These are phyloP conservation scores for Stegastes partitus DNA, from an alignment of 2,113 vertebrate species.

Conservation along the genomic window DNA sequence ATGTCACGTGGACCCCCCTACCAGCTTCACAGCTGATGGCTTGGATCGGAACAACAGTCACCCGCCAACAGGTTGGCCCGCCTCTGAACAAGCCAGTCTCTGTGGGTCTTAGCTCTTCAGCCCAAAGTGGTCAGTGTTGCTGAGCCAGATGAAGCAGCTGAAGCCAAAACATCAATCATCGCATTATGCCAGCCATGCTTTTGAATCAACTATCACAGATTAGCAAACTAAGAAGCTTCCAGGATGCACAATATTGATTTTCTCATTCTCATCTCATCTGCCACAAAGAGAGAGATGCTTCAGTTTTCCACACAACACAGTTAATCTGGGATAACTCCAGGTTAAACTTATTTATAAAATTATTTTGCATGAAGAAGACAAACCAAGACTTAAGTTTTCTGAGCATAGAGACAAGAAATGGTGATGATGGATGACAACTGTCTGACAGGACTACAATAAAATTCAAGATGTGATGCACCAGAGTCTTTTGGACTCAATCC, in stretches of 20 bases:
- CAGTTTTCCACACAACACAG: background rate
- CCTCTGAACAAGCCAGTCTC: slow-evolving; percentile 37
- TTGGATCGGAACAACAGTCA: slow-evolving; percentile 7
- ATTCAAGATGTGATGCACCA: too few relatives aligned
- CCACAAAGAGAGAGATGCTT: slow-evolving; percentile 8
- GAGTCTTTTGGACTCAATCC: too few relatives aligned
- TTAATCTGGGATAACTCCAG: background rate
- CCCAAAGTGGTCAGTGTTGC: slow-evolving; percentile 34
- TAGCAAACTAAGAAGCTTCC: slow-evolving; percentile 61
- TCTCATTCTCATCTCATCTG: slow-evolving; percentile 32
- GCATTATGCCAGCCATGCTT: slow-evolving; percentile 38
- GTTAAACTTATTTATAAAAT: slow-evolving; percentile 2
- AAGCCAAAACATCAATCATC: slow-evolving; percentile 64
- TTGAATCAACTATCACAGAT: slow-evolving; percentile 57
- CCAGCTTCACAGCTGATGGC: slow-evolving; percentile 45
- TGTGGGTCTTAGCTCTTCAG: slow-evolving; percentile 24
- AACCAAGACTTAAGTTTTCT: too few relatives aligned
- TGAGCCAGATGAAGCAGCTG: slow-evolving; percentile 50
- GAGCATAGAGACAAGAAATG: too few relatives aligned
- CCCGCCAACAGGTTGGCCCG: slow-evolving; percentile 27
- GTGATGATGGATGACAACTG: too few relatives aligned
- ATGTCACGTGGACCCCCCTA: slow-evolving; percentile 53
- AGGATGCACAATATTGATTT: slow-evolving; percentile 45
- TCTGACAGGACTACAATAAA: too few relatives aligned
- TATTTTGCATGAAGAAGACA: background rate